Base-by-base conservation (phyloP, 2,113 vertebrate species). In the Alexandromys fortis region DNA sequence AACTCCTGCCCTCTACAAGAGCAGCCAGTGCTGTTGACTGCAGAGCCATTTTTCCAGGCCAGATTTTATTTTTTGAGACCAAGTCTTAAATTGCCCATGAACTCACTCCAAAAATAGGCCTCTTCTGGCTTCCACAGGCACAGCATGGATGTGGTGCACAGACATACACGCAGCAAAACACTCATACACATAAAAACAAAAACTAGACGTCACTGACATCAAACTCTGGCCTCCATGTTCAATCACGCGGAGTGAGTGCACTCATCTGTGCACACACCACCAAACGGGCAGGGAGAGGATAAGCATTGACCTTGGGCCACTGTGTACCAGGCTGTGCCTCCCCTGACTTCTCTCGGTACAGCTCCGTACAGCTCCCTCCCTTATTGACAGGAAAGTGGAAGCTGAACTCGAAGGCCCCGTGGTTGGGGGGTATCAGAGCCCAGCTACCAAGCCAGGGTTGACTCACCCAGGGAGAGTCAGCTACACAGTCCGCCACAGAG, bases 401-500 rank as follows among this genome's bases (percentile, higher is more conserved):
- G 82, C 16, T 55, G 52, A 55, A 76, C 75, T 91, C 30, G 83
- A 52, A 47, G 28, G 22, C 45, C 38, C 11, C 4, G 0, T 38
- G 42, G 16, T 58, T 58, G 67, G 55, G 77, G 75, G 89, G 88
- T 52, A 30, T 67, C 89, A 92, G 67, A 24, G 72, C n/a, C 67
- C 87, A 68, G 45, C 67, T 78, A 90, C 92, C 85, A 9, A 95
- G 55, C 33, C 10, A n/a, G 38, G 33, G 47, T 47, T 49, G 67
- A 76, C 58, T 95, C 28, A 22, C 58, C 63, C 63, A 65, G 63
- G 63, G 24, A 28, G 63, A 28, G 88, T 81, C 70, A 77, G 11
- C 72, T 7, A 42, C 78, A 87, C 77, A 97, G 83, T 95, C 91
- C 22, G 19, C 73, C 30, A 88, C 49, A 73, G 30, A 86, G 52